phyloP scores from a whole-genome alignment of 2,113 vertebrate genomes.

The Poicephalus gulielmi region DNA sequence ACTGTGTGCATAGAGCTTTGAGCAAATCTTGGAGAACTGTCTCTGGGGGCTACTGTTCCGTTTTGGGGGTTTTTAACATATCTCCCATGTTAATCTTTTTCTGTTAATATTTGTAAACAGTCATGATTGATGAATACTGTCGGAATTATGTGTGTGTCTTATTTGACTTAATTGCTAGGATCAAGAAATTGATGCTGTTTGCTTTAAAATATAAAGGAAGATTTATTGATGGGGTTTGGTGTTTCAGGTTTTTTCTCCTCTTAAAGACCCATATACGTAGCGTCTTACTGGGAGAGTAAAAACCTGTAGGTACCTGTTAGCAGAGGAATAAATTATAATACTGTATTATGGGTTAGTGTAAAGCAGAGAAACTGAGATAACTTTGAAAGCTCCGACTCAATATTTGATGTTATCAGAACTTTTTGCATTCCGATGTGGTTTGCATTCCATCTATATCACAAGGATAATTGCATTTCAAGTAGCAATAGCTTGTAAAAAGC shows the following conservation, averaged over 20 bases:
- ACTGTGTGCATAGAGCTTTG: background rate
- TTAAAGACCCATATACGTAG: background rate
- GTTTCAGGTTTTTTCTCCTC: background rate
- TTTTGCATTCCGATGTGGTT: background rate
- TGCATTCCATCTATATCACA: background rate
- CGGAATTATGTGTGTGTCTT: background rate
- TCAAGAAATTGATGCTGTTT: background rate
- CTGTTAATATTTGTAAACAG: background rate
- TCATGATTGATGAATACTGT: background rate
- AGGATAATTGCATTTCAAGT: background rate
- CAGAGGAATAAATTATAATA: background rate
- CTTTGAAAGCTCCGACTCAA: background rate
- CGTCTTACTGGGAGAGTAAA: background rate
- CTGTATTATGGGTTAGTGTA: background rate
- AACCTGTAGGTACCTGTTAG: background rate
- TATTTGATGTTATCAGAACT: slow-evolving; percentile 6
- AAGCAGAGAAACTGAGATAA: background rate
- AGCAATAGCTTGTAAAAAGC: background rate
- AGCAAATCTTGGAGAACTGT: background rate
- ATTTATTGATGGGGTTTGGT: background rate
- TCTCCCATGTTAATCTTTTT: background rate
- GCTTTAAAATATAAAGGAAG: background rate
- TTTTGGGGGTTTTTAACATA: rapidly evolving
- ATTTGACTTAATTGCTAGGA: background rate
- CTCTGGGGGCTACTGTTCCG: background rate